Conservation (phyloP, 2,113 vertebrate species). For the Proteles cristata region DNA sequence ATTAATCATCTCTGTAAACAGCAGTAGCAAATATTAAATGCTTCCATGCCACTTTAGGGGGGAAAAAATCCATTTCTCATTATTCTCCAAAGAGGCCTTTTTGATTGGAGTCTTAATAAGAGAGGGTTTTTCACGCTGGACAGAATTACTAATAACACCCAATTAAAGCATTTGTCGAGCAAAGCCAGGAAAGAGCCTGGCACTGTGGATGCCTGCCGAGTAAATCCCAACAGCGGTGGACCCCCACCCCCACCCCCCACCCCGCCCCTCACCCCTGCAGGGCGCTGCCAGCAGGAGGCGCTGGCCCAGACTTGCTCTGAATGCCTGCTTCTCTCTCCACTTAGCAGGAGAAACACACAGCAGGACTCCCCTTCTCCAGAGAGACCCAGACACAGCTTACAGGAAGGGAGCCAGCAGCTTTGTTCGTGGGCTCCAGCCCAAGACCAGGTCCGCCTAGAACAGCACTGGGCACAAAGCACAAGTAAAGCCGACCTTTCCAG, state of each 20-base stretch:
- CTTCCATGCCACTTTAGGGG: background rate
- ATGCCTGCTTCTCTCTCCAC: background rate
- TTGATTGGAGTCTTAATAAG: background rate
- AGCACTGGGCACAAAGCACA: background rate
- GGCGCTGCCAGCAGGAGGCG: too few species aligned
- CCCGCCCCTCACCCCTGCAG: too few species aligned
- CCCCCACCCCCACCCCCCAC: background rate
- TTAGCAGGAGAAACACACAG: too few species aligned
- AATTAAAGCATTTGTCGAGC: background rate
- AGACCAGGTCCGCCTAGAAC: background rate
- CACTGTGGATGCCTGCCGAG: fast-evolving
- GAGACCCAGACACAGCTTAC: background rate
- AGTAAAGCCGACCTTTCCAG: background rate
- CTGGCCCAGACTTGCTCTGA: fast-evolving
- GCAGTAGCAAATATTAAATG: background rate
- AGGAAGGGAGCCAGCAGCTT: background rate
- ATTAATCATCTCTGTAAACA: background rate
- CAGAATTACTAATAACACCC: background rate
- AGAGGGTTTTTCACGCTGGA: background rate
- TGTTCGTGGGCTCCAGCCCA: background rate
- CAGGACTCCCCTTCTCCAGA: background rate
- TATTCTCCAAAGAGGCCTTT: background rate
- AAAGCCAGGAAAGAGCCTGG: background rate
- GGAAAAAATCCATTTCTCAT: background rate
- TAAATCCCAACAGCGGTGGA: background rate